A percentile compares a stretch with the other conserved stretches of the same genome.
Conservation (phyloP, 2,113 vertebrate species). For the Capreolus pygargus region DNA sequence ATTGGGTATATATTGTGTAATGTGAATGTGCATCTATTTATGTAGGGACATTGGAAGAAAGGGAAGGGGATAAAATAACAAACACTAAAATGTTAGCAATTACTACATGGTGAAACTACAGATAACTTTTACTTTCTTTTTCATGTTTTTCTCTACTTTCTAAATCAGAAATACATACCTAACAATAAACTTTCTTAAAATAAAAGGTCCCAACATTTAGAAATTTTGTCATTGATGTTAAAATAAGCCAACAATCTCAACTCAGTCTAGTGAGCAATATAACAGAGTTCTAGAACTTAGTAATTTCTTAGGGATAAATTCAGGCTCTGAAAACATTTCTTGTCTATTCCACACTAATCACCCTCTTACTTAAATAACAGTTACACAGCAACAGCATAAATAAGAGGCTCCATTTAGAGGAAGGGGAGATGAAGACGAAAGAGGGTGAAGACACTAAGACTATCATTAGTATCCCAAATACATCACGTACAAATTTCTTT, state of each 20-base stretch:
- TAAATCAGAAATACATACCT: constrained; percentile 11
- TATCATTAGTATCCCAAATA: neutral
- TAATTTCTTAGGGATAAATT: constrained; percentile 4
- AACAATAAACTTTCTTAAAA: neutral
- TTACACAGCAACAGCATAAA: neutral
- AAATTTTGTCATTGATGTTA: neutral
- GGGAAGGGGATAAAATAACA: neutral
- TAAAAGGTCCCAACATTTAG: neutral
- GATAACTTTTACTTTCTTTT: neutral
- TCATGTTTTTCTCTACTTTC: neutral
- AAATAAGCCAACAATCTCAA: constrained; percentile 6
- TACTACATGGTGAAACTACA: neutral
- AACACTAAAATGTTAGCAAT: neutral
- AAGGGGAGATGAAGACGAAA: neutral
- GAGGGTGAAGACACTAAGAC: neutral
- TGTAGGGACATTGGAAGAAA: neutral
- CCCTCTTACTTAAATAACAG: neutral
- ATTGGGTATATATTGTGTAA: neutral
- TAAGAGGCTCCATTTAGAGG: neutral
- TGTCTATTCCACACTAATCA: neutral
- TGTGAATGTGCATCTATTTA: neutral
- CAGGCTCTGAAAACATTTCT: neutral
- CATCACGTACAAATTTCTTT: neutral
- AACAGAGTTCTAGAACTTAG: neutral
- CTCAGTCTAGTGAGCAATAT: neutral